These are phyloP conservation scores for Styela clava DNA, from an alignment of 23 tunicate genomes.

Conservation along the genomic window DNA sequence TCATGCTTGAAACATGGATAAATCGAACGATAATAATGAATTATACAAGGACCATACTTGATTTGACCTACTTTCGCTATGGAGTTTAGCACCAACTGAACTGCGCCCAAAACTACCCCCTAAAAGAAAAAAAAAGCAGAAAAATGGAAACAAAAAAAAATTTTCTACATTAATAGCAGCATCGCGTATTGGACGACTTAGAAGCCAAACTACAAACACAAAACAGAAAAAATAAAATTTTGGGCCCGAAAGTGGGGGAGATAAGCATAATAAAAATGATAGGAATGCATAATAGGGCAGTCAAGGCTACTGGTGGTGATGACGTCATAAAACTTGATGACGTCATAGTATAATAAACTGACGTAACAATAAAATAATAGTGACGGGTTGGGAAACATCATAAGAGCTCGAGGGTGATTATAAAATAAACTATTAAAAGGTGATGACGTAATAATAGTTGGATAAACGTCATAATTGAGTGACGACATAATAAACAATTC, in stretches of 20 bases:
- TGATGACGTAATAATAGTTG: background rate
- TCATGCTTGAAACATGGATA: no score
- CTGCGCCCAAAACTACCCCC: background rate
- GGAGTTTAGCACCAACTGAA: no score
- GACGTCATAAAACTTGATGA: background rate
- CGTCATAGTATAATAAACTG: background rate
- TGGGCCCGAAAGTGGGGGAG: background rate
- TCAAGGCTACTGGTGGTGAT: background rate
- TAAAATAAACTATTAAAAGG: no score
- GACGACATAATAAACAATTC: background rate
- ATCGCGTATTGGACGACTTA: constrained; percentile 13
- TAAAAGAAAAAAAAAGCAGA: background rate
- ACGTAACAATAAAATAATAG: background rate
- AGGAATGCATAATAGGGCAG: background rate
- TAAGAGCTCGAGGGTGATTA: background rate
- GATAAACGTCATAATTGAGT: background rate
- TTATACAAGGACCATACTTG: no score
- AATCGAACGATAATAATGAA: no score
- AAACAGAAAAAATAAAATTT: background rate
- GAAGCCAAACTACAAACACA: background rate
- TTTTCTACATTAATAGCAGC: constrained; percentile 6
- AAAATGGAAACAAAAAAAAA: constrained; percentile 1
- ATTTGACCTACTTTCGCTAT: no score
- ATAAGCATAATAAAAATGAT: background rate
- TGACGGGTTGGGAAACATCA: background rate